phyloP scores from a whole-genome alignment of 2,888 invertebrate species.

The Melanostoma mellinum region DNA sequence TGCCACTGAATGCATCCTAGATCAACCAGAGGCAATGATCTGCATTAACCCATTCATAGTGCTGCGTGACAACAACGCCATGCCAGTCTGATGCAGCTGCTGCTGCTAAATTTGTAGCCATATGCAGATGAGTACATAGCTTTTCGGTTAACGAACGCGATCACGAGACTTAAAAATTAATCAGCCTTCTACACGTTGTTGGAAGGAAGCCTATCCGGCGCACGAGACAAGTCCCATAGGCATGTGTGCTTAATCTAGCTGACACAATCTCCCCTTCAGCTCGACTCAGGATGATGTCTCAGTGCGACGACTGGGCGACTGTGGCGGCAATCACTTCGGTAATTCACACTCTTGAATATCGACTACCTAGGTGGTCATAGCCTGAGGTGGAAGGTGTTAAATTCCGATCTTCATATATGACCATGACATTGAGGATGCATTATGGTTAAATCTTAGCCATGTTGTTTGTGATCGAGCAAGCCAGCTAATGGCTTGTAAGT shows the following conservation, averaged over 20 bases:
- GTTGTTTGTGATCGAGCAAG: conserved; percentile 47
- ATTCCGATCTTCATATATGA: conserved; percentile 45
- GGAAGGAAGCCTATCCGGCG: conserved; percentile 13
- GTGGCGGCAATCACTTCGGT: conserved; percentile 44
- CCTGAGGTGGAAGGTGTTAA: conserved; percentile 63
- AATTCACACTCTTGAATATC: conserved; percentile 65
- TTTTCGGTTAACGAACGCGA: conserved; percentile 71
- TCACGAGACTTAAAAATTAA: conserved; percentile 63
- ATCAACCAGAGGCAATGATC: conserved; percentile 51
- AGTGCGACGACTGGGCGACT: conserved; percentile 17
- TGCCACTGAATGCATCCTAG: conserved; percentile 30
- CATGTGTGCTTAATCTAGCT: conserved; percentile 56
- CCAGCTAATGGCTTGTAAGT: conserved; percentile 65
- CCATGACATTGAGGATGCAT: conserved; percentile 72
- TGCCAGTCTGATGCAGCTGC: conserved; percentile 30
- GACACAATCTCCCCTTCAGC: conserved; percentile 49
- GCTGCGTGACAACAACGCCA: conserved; percentile 58
- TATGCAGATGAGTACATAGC: conserved; percentile 70
- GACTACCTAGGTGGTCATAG: conserved; percentile 67
- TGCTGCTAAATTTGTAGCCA: conserved; percentile 60
- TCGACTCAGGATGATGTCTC: conserved; percentile 43
- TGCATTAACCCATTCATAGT: conserved; percentile 57
- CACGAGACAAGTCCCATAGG: conserved; percentile 17
- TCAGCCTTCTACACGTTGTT: conserved; percentile 54
- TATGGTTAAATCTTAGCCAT: conserved; percentile 49